Percentiles rank a stretch among this genome's conserved stretches.
Evolutionary conservation across 2,888 invertebrate genomes (phyloP).

Genomic region (Tetranychus piercei): DNA sequence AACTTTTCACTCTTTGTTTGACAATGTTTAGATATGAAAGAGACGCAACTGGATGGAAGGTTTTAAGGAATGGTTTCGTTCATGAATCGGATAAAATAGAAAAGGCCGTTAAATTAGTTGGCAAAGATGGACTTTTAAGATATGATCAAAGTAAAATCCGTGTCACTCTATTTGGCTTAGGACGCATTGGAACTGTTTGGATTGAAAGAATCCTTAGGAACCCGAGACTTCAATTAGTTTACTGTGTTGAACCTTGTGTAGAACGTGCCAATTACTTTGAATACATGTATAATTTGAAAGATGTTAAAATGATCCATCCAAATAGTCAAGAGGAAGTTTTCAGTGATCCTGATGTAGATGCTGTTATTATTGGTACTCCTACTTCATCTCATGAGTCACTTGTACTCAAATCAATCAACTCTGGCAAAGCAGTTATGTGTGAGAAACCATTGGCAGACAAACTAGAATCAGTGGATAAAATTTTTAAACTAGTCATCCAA

Average conservation of each 20-base stretch:
- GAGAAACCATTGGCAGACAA: constrained; percentile 49
- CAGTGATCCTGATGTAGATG: constrained; percentile 39
- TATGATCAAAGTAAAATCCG: constrained; percentile 29
- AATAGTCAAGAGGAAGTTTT: constrained; percentile 29
- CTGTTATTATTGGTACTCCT: constrained; percentile 43
- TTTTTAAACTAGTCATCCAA: constrained; percentile 42
- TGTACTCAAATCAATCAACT: constrained; percentile 38
- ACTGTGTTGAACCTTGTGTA: constrained; percentile 41
- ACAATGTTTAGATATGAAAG: neutral
- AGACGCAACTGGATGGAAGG: neutral
- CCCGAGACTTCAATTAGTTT: constrained; percentile 39
- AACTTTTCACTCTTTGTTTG: neutral
- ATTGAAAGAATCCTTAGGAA: constrained; percentile 37
- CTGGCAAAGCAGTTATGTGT: constrained; percentile 47
- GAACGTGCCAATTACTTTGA: constrained; percentile 36
- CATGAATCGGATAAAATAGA: neutral
- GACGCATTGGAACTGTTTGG: constrained; percentile 45
- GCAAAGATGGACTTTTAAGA: neutral
- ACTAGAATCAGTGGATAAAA: constrained; percentile 38
- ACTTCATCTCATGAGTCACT: constrained; percentile 43
- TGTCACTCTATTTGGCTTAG: constrained; percentile 42
- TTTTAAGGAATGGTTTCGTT: neutral
- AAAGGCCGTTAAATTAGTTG: neutral
- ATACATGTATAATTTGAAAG: constrained; percentile 39
- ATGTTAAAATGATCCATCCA: constrained; percentile 37